Percentiles rank a stretch among this genome's conserved stretches.
Evolutionary conservation across 2,797 vertebrate species (phyloP).

Genomic region (Artibeus jamaicensis): DNA sequence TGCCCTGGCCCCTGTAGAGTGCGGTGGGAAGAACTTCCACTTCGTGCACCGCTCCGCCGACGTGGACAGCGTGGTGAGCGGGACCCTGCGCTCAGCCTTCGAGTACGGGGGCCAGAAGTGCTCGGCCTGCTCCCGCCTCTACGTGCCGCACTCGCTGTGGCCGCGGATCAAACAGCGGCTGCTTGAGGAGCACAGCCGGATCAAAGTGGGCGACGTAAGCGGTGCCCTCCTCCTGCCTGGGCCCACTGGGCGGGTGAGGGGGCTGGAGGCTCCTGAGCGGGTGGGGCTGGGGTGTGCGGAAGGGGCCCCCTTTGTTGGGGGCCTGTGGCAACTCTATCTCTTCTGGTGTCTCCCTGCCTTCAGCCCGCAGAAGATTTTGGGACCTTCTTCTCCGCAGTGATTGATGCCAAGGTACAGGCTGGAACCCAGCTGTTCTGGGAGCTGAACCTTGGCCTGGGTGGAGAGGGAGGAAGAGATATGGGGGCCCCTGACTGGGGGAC

Average conservation of each 20-base stretch:
- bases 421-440: neutral
- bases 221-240: neutral
- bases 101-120: constrained; percentile 97
- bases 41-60: constrained; percentile 93
- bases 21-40: constrained; percentile 98
- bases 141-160: constrained; percentile 91
- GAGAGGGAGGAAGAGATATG: neutral
- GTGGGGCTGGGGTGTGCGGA: neutral
- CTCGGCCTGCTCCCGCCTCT: constrained; percentile 96
- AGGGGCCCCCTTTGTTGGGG: neutral
- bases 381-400: constrained; percentile 94
- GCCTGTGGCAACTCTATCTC: neutral
- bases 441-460: neutral
- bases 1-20: constrained; percentile 84
- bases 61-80: constrained; percentile 89
- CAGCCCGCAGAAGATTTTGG: constrained; percentile 92
- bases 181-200: constrained; percentile 86
- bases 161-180: constrained; percentile 89
- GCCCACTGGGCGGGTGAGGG: constrained; percentile 82
- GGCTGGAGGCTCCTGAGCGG: constrained; percentile 76
- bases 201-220: constrained; percentile 94
- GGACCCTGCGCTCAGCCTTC: constrained; percentile 94
- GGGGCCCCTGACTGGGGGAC: fast-evolving
- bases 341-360: neutral
- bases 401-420: constrained; percentile 94